Conservation (phyloP, 2,797 vertebrate species). For the Natrix natrix region DNA sequence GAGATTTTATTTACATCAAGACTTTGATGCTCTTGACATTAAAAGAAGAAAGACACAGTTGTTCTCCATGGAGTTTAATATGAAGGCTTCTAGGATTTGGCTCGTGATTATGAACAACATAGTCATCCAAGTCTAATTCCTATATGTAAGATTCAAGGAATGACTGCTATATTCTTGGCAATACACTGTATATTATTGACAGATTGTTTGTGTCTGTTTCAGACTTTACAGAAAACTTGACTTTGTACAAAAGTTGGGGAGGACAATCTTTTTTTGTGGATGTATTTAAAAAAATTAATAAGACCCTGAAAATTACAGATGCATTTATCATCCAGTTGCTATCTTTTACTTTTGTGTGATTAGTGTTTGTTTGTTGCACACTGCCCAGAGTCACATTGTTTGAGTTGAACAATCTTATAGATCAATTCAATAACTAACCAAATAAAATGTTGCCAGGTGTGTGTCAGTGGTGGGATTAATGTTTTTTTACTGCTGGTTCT, state of each 20-base stretch:
- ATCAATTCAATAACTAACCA: background rate
- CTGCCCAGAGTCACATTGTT: background rate
- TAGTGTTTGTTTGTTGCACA: background rate
- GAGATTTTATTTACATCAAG: conserved; percentile 44
- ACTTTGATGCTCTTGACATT: conserved; percentile 34
- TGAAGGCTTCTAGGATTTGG: background rate
- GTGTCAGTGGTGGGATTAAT: no score
- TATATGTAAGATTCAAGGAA: background rate
- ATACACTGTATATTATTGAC: background rate
- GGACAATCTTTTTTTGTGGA: background rate
- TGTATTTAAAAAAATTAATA: background rate
- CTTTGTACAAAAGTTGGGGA: background rate
- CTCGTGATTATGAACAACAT: background rate
- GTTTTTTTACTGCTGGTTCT: background rate
- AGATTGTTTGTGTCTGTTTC: background rate
- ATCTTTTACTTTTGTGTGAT: background rate
- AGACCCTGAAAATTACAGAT: background rate
- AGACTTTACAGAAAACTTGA: background rate
- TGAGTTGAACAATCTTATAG: background rate
- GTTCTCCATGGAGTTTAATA: conserved; percentile 4
- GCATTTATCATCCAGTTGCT: background rate
- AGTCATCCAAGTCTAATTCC: background rate
- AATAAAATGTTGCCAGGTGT: background rate
- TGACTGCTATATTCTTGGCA: conserved; percentile 24
- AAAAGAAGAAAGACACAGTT: background rate